Conservation (phyloP, 2,113 vertebrate species). For the Coracopsis vasa region DNA sequence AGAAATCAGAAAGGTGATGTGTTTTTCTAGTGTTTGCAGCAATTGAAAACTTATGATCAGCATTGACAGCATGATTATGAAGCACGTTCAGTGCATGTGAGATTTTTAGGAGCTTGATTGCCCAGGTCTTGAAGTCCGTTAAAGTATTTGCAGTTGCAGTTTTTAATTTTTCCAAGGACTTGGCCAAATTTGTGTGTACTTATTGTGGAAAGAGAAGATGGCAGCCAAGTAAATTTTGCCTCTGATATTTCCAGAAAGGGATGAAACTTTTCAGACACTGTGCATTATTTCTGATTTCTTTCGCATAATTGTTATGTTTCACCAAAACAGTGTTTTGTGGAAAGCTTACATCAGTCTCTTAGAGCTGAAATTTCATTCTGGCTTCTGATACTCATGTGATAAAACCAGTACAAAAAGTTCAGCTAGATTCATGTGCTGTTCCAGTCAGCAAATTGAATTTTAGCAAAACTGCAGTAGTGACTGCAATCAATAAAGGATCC, state of each 20-base stretch:
- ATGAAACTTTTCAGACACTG: neutral
- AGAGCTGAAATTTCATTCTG: neutral
- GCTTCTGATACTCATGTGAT: neutral
- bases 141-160: neutral
- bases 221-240: neutral
- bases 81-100: neutral
- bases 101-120: neutral
- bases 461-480: neutral
- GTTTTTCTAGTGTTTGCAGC: neutral
- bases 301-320: neutral
- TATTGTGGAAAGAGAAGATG: neutral
- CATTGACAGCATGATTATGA: neutral
- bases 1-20: neutral
- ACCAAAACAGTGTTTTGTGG: neutral
- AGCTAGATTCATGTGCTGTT: neutral
- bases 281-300: neutral
- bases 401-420: neutral
- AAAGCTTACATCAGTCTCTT: neutral
- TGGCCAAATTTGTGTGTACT: neutral
- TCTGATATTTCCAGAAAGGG: neutral
- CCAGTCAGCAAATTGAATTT: neutral
- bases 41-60: neutral
- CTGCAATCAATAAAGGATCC: neutral
- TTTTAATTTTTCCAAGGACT: neutral
- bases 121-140: neutral